These are phyloP conservation scores for Leptinotarsa undecemlineata DNA, from an alignment of 1,140 invertebrate species.

Conservation along the genomic window DNA sequence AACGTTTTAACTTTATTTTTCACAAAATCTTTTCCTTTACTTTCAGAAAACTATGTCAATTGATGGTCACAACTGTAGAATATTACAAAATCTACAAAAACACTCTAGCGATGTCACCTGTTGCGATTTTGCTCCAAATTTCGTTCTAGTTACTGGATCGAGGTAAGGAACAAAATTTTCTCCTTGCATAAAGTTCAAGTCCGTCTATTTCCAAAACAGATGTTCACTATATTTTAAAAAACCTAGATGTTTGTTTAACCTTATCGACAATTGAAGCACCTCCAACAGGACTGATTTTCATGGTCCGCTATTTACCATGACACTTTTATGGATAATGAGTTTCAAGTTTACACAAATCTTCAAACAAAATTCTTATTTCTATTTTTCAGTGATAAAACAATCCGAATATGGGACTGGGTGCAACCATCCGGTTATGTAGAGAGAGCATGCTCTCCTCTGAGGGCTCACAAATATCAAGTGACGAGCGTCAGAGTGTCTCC, in stretches of 20 bases:
- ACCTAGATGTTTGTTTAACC: too few relatives aligned
- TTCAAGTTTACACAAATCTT: background rate
- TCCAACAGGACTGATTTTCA: background rate
- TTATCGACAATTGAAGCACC: background rate
- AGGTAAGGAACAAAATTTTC: slow-evolving; percentile 57
- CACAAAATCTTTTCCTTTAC: too few relatives aligned
- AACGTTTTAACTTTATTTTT: too few relatives aligned
- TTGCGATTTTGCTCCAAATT: slow-evolving; percentile 65
- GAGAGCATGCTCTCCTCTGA: slow-evolving; percentile 60
- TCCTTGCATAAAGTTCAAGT: slow-evolving; percentile 48
- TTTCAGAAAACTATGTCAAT: slow-evolving; percentile 39
- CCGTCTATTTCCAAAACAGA: background rate
- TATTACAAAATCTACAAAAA: slow-evolving; percentile 60
- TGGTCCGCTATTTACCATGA: background rate
- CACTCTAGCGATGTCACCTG: slow-evolving; percentile 71
- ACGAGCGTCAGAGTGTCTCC: slow-evolving; percentile 72
- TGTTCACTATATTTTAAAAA: too few relatives aligned
- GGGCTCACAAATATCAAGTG: slow-evolving; percentile 69
- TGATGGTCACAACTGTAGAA: slow-evolving; percentile 48
- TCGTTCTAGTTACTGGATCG: slow-evolving; percentile 64
- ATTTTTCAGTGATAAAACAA: slow-evolving; percentile 64
- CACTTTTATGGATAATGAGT: background rate
- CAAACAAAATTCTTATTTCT: background rate
- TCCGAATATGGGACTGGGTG: slow-evolving; percentile 67
- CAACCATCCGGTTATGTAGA: slow-evolving; percentile 62